Conservation (phyloP, 1,140 invertebrate species). For the Drosophila auraria region DNA sequence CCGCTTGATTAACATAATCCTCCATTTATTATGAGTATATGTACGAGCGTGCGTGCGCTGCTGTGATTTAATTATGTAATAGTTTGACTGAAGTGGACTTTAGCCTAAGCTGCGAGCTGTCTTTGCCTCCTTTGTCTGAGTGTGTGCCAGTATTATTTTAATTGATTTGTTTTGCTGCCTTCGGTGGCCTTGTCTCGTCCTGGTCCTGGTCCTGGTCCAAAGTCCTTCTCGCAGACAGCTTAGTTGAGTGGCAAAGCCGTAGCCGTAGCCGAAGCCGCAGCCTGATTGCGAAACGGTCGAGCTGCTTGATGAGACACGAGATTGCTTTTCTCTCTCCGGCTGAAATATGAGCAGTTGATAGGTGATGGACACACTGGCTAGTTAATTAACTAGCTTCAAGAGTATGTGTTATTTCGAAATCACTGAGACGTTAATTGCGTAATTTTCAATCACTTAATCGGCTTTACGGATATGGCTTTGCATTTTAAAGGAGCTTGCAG, state of each 20-base stretch:
- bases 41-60: constrained; percentile 29
- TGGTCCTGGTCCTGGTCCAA: constrained; percentile 38
- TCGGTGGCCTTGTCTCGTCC: constrained; percentile 39
- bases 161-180: constrained; percentile 77
- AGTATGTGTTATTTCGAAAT: background rate
- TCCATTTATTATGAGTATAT: constrained; percentile 75
- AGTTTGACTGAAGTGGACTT: constrained; percentile 82
- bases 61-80: constrained; percentile 83
- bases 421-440: constrained; percentile 5
- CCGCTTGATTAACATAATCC: constrained; percentile 84
- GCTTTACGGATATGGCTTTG: background rate
- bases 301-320: constrained; percentile 40
- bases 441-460: background rate
- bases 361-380: constrained; percentile 14
- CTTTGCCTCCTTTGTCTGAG: constrained; percentile 7
- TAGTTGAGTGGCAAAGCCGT: constrained; percentile 39
- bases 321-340: constrained; percentile 17
- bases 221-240: constrained; percentile 53
- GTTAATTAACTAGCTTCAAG: constrained; percentile 33
- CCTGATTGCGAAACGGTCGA: constrained; percentile 51
- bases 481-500: constrained; percentile 4
- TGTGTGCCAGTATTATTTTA: constrained; percentile 58
- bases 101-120: constrained; percentile 50
- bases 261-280: constrained; percentile 30
- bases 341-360: constrained; percentile 35